Base-by-base conservation (phyloP, 2,888 invertebrate species). In the Spicauda simplicius region DNA sequence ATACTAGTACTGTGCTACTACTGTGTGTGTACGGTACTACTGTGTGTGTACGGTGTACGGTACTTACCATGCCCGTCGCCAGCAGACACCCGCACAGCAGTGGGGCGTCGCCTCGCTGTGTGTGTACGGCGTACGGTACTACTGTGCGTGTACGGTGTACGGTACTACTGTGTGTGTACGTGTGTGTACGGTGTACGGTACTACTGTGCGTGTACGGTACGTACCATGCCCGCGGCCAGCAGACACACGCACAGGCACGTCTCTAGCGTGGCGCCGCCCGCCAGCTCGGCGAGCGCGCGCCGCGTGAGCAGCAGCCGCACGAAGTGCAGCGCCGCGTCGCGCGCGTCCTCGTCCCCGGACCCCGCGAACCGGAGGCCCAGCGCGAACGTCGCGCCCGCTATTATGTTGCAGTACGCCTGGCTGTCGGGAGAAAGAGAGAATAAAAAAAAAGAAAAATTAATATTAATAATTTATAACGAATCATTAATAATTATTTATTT, bases 331-430 rank as follows among this genome's bases (percentile, higher is more conserved):
- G 98, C 91, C 0, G 97, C 96, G 78, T 96, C 95, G 67, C 97
- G 97, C 0, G 98, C 99, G 64, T 96, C 95, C 64, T 94, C 93
- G 85, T 97, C 96, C 12, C 97, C 97, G 0, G 98, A 97, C 48
- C 99, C 99, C 0, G 99, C 99, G 93, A 96, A 99, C 73, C 97
- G 97, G 4, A 99, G 93, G 0, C 98, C 99, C 76, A 99, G 89
- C 8, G 98, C 97, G 93, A 99, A 97, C 76, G 98, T 98, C 1
- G 98, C 98, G 18, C 99, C 99, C 0, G 98, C 97, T 69, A 98
- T 95, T 72, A 99, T 98, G 87, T 99, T 99, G 88, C 99, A 98
- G 90, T 98, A 99, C 0, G 98, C 98, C 94, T 99, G 99, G 78
- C 97, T 97, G 80, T 50, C 93, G 86, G 14, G 7, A 25, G 20